Percentiles rank a stretch among this genome's conserved stretches.
Conservation (phyloP, 2,113 vertebrate genomes). For the Heliornis fulica region DNA sequence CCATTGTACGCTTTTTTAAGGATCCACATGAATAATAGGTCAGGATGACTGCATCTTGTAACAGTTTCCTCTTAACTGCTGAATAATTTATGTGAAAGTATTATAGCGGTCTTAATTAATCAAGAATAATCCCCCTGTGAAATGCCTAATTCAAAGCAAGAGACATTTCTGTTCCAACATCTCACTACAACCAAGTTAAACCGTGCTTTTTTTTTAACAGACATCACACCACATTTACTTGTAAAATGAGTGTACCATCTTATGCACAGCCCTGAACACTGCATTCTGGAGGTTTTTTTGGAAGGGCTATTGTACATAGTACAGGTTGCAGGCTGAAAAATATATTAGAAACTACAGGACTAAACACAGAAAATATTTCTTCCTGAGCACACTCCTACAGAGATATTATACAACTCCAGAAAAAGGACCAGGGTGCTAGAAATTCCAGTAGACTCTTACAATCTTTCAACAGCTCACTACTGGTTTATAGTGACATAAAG, state of each 20-base stretch:
- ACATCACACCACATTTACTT: not conserved
- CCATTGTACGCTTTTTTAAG: not conserved
- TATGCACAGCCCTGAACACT: not conserved
- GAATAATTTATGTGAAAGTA: slow-evolving; percentile 56
- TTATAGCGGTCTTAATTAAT: slow-evolving; percentile 62
- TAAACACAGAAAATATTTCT: not conserved
- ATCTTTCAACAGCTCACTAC: not conserved
- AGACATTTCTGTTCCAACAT: not conserved
- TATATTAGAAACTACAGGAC: not conserved
- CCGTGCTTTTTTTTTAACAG: not conserved
- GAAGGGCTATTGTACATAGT: not conserved
- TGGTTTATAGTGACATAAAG: not conserved
- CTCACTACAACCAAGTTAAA: not conserved
- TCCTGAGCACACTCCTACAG: not conserved
- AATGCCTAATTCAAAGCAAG: slow-evolving; percentile 18
- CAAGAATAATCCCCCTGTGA: not conserved
- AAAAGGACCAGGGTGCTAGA: not conserved
- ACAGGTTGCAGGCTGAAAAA: not conserved
- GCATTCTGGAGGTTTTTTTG: not conserved
- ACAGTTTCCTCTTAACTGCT: slow-evolving; percentile 34
- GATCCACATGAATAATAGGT: not conserved
- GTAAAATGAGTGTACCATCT: not conserved
- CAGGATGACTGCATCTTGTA: slow-evolving; percentile 17
- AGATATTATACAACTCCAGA: not conserved
- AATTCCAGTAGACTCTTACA: not conserved